Evolutionary conservation across 2,797 vertebrate genomes (phyloP).

Genomic region (Phoeniculus purpureus): DNA sequence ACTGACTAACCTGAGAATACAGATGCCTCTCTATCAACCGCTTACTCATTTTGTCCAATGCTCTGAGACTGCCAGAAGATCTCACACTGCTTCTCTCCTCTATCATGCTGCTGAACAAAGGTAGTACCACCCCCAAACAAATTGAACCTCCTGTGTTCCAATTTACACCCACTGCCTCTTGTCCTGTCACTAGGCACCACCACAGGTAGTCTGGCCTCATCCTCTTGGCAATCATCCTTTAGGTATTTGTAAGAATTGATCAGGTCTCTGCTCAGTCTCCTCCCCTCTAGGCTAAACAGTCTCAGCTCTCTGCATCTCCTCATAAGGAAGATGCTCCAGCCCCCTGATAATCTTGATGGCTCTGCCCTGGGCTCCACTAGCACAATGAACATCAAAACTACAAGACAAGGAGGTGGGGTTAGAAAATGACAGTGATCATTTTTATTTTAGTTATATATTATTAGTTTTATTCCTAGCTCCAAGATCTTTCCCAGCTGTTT

Average conservation of each 20-base stretch:
- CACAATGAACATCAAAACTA: neutral
- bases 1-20: neutral
- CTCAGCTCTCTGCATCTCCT: too few species aligned
- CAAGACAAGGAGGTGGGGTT: neutral
- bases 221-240: too few species aligned
- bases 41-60: neutral
- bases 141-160: neutral
- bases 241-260: too few species aligned
- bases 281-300: too few species aligned
- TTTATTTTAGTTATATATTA: too few species aligned
- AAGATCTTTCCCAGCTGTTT: neutral
- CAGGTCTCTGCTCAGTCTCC: too few species aligned
- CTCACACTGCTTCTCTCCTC: neutral
- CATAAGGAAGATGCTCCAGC: too few species aligned
- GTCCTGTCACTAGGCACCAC: too few species aligned
- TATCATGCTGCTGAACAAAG: neutral
- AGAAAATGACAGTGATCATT: neutral
- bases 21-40: neutral
- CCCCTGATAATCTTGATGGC: too few species aligned
- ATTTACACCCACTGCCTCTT: neutral
- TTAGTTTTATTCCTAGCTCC: neutral
- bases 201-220: too few species aligned
- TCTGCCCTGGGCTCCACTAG: too few species aligned
- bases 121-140: neutral
- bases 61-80: neutral